Conservation (phyloP, 2,113 vertebrate species). For the Xiphorhynchus elegans region DNA sequence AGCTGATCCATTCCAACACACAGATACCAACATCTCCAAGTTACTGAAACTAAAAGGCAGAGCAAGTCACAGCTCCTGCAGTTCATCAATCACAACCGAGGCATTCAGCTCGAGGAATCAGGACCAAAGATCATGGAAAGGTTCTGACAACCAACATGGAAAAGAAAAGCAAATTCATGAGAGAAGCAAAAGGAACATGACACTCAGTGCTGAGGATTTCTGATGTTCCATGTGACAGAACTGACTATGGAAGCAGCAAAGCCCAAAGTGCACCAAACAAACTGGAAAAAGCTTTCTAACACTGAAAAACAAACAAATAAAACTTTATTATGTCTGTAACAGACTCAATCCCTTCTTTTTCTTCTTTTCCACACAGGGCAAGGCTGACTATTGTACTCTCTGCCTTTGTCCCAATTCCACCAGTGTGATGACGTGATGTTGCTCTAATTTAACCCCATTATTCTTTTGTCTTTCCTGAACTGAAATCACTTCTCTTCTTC, state of each 20-base stretch:
- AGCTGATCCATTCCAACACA: background rate
- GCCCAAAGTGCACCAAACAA: background rate
- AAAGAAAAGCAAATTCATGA: background rate
- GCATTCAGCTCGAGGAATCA: background rate
- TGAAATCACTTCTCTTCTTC: conserved; percentile 56
- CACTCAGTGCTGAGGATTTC: background rate
- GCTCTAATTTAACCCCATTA: conserved; percentile 71
- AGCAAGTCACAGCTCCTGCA: background rate
- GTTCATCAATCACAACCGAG: conserved; percentile 42
- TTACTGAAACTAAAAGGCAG: background rate
- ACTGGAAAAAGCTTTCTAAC: background rate
- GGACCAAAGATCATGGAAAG: background rate
- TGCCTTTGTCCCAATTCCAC: conserved; percentile 17
- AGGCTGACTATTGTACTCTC: background rate
- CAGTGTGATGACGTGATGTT: conserved; percentile 39
- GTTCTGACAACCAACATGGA: background rate
- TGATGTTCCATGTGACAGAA: too few relatives aligned
- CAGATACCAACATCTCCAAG: background rate
- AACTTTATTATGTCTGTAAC: background rate
- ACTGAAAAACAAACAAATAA: background rate
- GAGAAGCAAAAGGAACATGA: background rate
- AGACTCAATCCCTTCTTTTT: background rate
- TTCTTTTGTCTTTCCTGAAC: conserved; percentile 68
- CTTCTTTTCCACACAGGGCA: background rate
- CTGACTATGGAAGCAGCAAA: background rate